Evolutionary conservation across 2,113 vertebrate species (phyloP), one percentile per base, ranked within the genome.

Genomic region (Scomber scombrus): DNA sequence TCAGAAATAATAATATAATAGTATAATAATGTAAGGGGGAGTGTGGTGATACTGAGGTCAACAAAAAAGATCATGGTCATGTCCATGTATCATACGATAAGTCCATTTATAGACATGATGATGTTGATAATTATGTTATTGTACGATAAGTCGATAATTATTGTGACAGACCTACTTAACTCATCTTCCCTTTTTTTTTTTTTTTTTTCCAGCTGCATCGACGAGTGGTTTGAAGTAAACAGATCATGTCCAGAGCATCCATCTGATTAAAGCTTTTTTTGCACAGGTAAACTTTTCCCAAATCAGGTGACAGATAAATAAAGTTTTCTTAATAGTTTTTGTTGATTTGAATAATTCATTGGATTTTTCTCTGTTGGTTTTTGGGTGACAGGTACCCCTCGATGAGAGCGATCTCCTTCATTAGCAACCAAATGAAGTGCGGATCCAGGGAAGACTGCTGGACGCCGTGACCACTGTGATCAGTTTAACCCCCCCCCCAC

Each of bases 181-280:
- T 72, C 57, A n/a, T 14, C 5, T 21, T 21, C 34, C 2, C 9
- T 13, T 29, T 15, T 58, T 55, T 50, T 34, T 21, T 29, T 43
- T 18, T 4, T 70, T 26, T 79, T 86, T 10, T 26, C 1, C 75
- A 99, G 97, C 81, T 99, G 97, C 91, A 99, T 99, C 91, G 97
- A 99, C 64, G 96, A 97, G 90, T 99, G 97, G 97, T 99, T 99
- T 92, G 97, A 98, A 93, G 97, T 99, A 91, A 98, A 99, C 93
- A 94, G 97, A 91, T 98, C 97, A 63, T 99, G 97, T 92, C 97
- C 97, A 62, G 97, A 98, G 85, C 97, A 99, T 93, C 97, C 97
- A 64, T 97, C 97, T 82, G 97, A 99, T 91, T 99, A 96, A 96
- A 92, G 86, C 88, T 63, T 21, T 54, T 64, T 88, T 86, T 91